phyloP scores from a whole-genome alignment of 2,888 invertebrate species.

The Helobdella robusta region DNA sequence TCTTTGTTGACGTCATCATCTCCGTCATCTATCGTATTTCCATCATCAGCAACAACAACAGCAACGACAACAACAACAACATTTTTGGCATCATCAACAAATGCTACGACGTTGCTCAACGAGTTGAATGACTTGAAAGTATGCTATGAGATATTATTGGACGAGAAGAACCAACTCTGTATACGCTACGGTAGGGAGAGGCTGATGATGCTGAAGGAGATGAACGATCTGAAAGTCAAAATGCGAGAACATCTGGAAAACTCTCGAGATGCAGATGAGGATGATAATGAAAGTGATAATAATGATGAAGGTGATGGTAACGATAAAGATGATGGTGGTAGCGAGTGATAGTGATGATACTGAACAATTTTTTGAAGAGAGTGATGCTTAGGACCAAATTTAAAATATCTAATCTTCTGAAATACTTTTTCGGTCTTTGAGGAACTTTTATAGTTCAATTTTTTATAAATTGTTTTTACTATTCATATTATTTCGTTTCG shows the following conservation, averaged over 20 bases:
- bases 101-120: too few relatives aligned
- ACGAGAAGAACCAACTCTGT: conserved; percentile 30
- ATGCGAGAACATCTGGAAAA: neutral
- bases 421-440: too few relatives aligned
- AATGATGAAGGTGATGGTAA: neutral
- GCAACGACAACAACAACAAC: too few relatives aligned
- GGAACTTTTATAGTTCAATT: too few relatives aligned
- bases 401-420: too few relatives aligned
- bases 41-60: too few relatives aligned
- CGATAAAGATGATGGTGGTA: neutral
- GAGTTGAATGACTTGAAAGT: conserved; percentile 23
- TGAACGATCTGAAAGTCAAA: neutral
- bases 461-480: too few relatives aligned
- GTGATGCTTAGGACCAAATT: too few relatives aligned
- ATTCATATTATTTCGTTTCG: too few relatives aligned
- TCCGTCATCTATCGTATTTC: too few relatives aligned
- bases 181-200: conserved; percentile 28
- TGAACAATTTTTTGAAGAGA: neutral
- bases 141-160: conserved; percentile 30
- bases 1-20: too few relatives aligned
- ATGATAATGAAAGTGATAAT: neutral
- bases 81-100: too few relatives aligned
- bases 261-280: neutral
- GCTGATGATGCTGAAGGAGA: conserved; percentile 11
- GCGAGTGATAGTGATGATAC: neutral